These are phyloP conservation scores for Potamarius usumacintae DNA, from an alignment of 2,113 vertebrate species.

Conservation along the genomic window DNA sequence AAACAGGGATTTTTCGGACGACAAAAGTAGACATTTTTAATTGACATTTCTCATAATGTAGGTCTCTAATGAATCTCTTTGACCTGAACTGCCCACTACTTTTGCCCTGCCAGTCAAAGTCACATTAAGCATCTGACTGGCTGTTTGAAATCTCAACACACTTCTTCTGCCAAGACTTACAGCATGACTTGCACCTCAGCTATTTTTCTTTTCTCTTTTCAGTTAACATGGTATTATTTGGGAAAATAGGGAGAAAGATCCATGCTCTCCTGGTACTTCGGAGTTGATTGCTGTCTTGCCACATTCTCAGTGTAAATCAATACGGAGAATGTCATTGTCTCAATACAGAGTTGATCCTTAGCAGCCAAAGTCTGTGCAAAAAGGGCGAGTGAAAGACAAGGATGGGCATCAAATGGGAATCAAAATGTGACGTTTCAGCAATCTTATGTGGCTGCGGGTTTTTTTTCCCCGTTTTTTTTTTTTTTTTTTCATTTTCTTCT, in stretches of 20 bases:
- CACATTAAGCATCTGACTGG: slow-evolving; percentile 25
- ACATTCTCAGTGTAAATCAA: slow-evolving; percentile 75
- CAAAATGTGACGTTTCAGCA: slow-evolving; percentile 76
- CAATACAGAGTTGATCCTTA: slow-evolving; percentile 75
- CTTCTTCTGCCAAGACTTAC: neutral
- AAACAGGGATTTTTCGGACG: slow-evolving; percentile 24
- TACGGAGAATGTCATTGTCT: slow-evolving; percentile 55
- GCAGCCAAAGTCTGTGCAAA: slow-evolving; percentile 72
- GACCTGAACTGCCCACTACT: slow-evolving; percentile 20
- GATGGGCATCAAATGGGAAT: slow-evolving; percentile 60
- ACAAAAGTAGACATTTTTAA: slow-evolving; percentile 13
- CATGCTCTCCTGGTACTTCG: slow-evolving; percentile 70
- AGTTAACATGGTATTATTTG: slow-evolving; percentile 43
- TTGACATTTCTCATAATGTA: slow-evolving; percentile 8
- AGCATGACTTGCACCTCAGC: neutral
- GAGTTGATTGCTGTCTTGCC: slow-evolving; percentile 65
- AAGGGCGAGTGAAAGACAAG: slow-evolving; percentile 44
- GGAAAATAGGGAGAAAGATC: slow-evolving; percentile 34
- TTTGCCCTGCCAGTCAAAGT: slow-evolving; percentile 12
- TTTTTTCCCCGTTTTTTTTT: slow-evolving; percentile 55
- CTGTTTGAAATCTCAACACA: neutral
- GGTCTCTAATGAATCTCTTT: neutral
- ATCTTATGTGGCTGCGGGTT: slow-evolving; percentile 70
- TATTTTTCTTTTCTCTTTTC: slow-evolving; percentile 23
- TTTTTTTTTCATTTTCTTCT: slow-evolving; percentile 37